Conservation (phyloP, 2,113 vertebrate genomes). For the Perognathus longimembris region DNA sequence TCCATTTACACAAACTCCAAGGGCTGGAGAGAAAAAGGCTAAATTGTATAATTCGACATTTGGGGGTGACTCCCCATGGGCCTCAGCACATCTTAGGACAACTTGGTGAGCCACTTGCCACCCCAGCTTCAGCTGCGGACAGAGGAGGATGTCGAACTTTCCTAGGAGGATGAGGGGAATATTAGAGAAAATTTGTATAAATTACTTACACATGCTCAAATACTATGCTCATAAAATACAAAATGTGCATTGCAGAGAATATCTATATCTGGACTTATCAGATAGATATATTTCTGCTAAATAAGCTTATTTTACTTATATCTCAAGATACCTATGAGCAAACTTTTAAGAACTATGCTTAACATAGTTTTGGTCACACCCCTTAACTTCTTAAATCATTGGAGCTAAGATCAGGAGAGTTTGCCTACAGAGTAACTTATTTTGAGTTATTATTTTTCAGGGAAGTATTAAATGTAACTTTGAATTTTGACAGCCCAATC, state of each 20-base stretch:
- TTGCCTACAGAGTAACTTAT: not conserved
- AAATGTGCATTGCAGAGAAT: not conserved
- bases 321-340: not conserved
- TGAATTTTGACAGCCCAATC: not conserved
- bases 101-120: not conserved
- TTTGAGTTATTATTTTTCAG: not conserved
- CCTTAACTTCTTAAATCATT: not conserved
- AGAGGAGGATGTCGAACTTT: not conserved
- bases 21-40: too few species aligned
- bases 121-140: not conserved
- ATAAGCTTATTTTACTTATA: not conserved
- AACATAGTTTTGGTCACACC: not conserved
- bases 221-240: not conserved
- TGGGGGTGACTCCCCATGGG: not conserved
- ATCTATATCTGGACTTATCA: not conserved
- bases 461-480: not conserved
- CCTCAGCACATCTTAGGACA: not conserved
- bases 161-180: not conserved
- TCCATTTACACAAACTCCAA: too few species aligned
- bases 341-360: not conserved
- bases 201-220: not conserved
- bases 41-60: too few species aligned
- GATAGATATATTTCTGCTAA: not conserved
- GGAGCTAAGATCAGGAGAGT: slow-evolving; percentile 7
- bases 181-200: slow-evolving; percentile 19